Evolutionary conservation across 2,797 vertebrate species (phyloP), one percentile per base, ranked within the genome.

Genomic region (Pterois miles): DNA sequence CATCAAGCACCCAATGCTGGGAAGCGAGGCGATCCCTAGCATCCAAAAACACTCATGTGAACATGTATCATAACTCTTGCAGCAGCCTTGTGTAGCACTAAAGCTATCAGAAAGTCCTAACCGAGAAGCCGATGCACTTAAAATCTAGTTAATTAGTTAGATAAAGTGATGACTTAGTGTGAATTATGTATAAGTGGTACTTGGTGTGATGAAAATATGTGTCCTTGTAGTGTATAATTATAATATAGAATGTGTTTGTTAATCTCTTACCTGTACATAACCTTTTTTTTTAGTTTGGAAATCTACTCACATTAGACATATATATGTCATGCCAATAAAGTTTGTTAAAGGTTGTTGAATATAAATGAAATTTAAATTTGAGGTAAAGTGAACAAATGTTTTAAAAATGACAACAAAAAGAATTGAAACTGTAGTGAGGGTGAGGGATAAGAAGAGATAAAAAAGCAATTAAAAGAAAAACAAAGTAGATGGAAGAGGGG

Each of bases 391-490:
- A 43, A 43, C 16, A 43, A 33, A 56, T 1, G 8, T 48, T 18
- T 46, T 6, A 34, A 13, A 25, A 48, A 56, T 20, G 5, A 67
- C 16, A 71, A 52, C 16, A 65, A 63, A 74, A 59, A 33, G 6
- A 1, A 40, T 6, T 40, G 18, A 68, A 23, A 66, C 1, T 36
- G 16, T 4, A 67, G 27, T 54, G 52, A 33, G 29, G 23, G 4
- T 36, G 16, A 48, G 38, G 16, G 31, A 96, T 95, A 75, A 25
- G 1, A 3, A 57, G 54, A 64, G 13, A 92, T 96, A 50, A 67
- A 57, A 71, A 65, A 46, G 48, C 50, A 23, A 59, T 23, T 76
- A 46, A 66, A 40, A 48, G 10, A 9, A 29, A 52, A 29, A 57
- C 65, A 31, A 58, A 66, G 12, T 33, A 38, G 25, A 65, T 36